Evolutionary conservation across 2,888 invertebrate genomes (phyloP).

Genomic region (Cataglyphis cursor): DNA sequence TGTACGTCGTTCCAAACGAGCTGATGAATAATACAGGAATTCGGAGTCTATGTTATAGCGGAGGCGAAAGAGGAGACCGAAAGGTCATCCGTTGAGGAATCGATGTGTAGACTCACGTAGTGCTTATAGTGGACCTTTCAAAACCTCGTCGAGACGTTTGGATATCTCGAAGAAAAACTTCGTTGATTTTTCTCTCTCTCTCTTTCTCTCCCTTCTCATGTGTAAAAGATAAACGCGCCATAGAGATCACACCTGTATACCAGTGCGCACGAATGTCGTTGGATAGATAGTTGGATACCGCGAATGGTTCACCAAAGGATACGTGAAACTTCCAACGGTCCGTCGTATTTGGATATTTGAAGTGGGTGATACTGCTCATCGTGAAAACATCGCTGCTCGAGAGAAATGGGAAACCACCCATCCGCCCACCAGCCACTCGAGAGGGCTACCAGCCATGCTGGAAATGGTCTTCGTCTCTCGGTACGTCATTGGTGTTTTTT

Average conservation of each 20-base stretch:
- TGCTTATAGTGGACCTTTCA: not conserved
- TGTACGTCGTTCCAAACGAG: conserved; percentile 2
- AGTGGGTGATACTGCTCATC: conserved; percentile 73
- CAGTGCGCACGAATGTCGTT: not conserved
- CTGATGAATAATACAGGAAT: conserved; percentile 19
- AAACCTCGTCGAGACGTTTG: not conserved
- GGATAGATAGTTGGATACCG: conserved; percentile 37
- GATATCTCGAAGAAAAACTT: not conserved
- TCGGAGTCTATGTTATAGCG: not conserved
- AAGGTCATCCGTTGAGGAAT: not conserved
- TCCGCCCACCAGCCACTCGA: conserved; percentile 95
- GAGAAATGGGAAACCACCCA: conserved; percentile 93
- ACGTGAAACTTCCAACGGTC: conserved; percentile 57
- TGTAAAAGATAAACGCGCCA: not conserved
- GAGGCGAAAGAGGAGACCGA: conserved; percentile 18
- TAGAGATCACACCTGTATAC: conserved; percentile 4
- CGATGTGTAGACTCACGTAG: not conserved
- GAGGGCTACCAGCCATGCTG: conserved; percentile 87
- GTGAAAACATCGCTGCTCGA: conserved; percentile 78
- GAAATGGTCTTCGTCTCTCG: conserved; percentile 85
- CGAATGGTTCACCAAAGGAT: conserved; percentile 67
- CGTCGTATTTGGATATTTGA: conserved; percentile 75
- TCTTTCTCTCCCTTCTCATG: not conserved
- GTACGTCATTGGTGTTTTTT: conserved; percentile 78
- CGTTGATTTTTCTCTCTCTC: not conserved